phyloP scores from a whole-genome alignment of 1,140 invertebrate genomes.

The Bombus waltoni region DNA sequence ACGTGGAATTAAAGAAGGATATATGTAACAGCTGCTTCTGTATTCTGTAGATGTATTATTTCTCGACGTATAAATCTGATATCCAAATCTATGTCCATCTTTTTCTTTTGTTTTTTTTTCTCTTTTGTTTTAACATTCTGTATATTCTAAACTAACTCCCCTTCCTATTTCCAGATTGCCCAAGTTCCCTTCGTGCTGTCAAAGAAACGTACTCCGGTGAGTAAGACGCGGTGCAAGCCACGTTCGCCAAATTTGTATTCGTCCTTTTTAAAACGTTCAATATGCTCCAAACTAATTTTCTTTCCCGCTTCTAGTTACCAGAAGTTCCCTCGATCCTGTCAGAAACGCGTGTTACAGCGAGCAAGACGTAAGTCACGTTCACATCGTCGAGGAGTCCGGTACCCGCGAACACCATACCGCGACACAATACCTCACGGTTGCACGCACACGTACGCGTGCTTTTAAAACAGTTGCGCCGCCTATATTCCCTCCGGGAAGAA shows the following conservation, averaged over 20 bases:
- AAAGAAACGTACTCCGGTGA: not conserved
- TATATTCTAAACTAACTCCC: not conserved
- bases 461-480: slow-evolving; percentile 34
- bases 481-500: slow-evolving; percentile 31
- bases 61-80: too few species aligned
- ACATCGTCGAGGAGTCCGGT: not conserved
- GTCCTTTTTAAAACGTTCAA: too few species aligned
- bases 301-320: not conserved
- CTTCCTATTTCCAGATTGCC: not conserved
- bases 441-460: slow-evolving; percentile 18
- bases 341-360: not conserved
- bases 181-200: not conserved
- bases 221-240: not conserved
- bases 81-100: not conserved
- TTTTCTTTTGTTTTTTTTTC: not conserved
- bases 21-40: too few species aligned
- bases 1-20: too few species aligned
- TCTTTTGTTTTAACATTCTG: not conserved
- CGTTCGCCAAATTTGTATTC: not conserved
- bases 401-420: not conserved
- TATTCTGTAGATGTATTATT: too few species aligned
- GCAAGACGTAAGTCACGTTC: slow-evolving; percentile 12
- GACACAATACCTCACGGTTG: slow-evolving; percentile 12
- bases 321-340: not conserved
- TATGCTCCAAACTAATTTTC: not conserved